These are phyloP conservation scores for Columba livia DNA, from an alignment of 2,113 vertebrate genomes.

Conservation along the genomic window DNA sequence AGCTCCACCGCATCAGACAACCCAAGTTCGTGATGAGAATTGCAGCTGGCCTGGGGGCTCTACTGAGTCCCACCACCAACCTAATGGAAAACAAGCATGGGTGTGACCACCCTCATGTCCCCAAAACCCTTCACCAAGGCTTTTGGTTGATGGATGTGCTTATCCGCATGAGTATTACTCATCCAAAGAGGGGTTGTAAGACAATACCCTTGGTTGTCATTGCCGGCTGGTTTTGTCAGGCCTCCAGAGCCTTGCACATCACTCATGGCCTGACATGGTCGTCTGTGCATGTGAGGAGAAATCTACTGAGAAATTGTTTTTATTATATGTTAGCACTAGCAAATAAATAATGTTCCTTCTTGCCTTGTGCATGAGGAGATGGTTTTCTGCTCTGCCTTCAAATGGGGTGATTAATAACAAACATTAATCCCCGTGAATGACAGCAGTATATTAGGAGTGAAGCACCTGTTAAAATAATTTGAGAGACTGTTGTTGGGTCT, in stretches of 20 bases:
- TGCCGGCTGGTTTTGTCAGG: conserved; percentile 6
- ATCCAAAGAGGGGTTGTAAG: background rate
- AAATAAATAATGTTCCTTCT: conserved; percentile 40
- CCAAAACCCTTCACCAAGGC: background rate
- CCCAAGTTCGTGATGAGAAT: background rate
- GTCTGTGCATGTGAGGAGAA: background rate
- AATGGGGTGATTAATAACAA: conserved; percentile 28
- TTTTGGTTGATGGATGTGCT: background rate
- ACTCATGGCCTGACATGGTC: background rate
- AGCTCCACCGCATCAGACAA: rapidly evolving
- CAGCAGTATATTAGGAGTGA: conserved; percentile 30
- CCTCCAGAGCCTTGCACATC: conserved; percentile 31
- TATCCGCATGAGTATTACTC: background rate
- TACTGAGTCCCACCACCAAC: background rate
- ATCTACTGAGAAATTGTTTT: conserved; percentile 54
- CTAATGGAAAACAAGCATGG: background rate
- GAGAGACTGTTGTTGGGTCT: conserved; percentile 40
- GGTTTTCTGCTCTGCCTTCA: background rate
- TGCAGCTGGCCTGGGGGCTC: background rate
- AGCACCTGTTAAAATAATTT: conserved; percentile 60
- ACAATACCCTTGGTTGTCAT: conserved; percentile 36
- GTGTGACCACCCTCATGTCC: background rate
- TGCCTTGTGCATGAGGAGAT: background rate
- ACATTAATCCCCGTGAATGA: conserved; percentile 45
- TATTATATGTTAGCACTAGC: conserved; percentile 29